A percentile compares a stretch with the other conserved stretches of the same genome.
Evolutionary conservation across 2,888 invertebrate species (phyloP).

Genomic region (Parapristionchus giblindavisi): DNA sequence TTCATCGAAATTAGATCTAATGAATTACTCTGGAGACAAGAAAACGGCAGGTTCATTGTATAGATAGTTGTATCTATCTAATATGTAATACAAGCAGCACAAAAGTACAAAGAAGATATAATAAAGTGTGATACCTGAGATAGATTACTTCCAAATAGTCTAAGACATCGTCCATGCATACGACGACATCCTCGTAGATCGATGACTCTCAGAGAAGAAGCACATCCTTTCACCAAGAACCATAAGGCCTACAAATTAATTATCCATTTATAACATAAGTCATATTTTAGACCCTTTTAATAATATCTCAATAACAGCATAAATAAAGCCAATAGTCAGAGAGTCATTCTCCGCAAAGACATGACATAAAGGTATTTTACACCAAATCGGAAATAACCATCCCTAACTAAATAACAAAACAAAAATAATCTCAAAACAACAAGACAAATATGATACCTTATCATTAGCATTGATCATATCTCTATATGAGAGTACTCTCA

Average conservation of each 20-base stretch:
- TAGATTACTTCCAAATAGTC: constrained; percentile 60
- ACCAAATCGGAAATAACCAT: too few species aligned
- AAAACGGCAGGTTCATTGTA: background rate
- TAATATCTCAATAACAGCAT: too few species aligned
- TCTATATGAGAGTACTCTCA: constrained; percentile 57
- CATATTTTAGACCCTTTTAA: too few species aligned
- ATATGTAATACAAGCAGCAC: background rate
- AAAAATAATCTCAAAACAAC: background rate
- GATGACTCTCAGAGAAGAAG: constrained; percentile 54
- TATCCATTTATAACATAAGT: too few species aligned
- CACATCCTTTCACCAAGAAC: constrained; percentile 62
- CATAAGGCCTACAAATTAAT: constrained; percentile 64
- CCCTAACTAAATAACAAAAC: too few species aligned
- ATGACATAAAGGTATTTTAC: too few species aligned
- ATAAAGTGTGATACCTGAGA: constrained; percentile 52
- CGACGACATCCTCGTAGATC: constrained; percentile 63
- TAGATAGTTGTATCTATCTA: background rate
- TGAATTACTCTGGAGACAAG: too few species aligned
- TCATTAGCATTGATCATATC: constrained; percentile 63
- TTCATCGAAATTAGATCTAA: background rate
- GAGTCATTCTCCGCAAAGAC: too few species aligned
- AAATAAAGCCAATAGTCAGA: too few species aligned
- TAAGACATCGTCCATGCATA: constrained; percentile 65
- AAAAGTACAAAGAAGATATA: background rate
- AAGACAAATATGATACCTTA: constrained; percentile 42